Percentiles rank a stretch among this genome's conserved stretches.
phyloP scores from a whole-genome alignment of 2,113 vertebrate genomes.

The Prinia subflava region DNA sequence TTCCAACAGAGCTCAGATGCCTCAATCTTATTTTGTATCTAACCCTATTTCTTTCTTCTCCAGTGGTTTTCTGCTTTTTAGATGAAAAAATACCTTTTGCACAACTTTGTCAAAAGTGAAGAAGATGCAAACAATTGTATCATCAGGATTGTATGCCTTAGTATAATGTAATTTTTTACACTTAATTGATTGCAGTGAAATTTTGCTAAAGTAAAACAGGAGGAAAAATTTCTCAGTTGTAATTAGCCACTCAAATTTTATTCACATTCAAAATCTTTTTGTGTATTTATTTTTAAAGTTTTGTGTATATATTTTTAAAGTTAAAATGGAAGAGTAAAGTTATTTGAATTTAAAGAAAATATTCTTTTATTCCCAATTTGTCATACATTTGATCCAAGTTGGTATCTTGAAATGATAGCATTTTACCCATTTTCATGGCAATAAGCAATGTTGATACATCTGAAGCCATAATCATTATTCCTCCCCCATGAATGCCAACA shows the following conservation, averaged over 20 bases:
- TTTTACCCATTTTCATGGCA: not conserved
- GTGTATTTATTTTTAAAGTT: not conserved
- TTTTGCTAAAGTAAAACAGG: not conserved
- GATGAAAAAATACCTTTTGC: not conserved
- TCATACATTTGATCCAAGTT: not conserved
- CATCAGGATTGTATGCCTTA: not conserved
- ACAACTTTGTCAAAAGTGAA: not conserved
- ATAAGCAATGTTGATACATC: not conserved
- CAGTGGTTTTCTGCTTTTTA: not conserved
- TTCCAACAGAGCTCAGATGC: not conserved
- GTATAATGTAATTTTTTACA: not conserved
- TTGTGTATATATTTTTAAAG: not conserved
- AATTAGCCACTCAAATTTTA: not conserved
- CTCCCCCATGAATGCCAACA: fast-evolving
- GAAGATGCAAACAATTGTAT: not conserved
- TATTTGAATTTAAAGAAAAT: not conserved
- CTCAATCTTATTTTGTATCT: not conserved
- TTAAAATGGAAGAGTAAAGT: not conserved
- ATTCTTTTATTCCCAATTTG: not conserved
- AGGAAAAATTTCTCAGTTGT: not conserved
- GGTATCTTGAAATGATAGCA: not conserved
- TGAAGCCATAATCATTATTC: not conserved
- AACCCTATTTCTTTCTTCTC: not conserved
- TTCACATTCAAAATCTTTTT: not conserved
- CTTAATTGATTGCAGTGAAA: not conserved